Percentiles rank a stretch among this genome's conserved stretches.
phyloP scores from a whole-genome alignment of 2,113 vertebrate species.

The Probosciger aterrimus region DNA sequence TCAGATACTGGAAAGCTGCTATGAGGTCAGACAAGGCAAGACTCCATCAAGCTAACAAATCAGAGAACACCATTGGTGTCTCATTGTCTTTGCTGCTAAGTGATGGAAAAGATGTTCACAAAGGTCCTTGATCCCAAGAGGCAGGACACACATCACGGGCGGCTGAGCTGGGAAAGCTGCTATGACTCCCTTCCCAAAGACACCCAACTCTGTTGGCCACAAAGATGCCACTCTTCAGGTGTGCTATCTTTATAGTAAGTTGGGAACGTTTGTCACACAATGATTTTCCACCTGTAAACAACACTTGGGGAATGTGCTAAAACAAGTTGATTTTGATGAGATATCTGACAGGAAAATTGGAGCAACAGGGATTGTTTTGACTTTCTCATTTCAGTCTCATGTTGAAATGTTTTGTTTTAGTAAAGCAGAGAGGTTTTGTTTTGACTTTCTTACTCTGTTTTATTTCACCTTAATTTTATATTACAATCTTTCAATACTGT shows the following conservation, averaged over 20 bases:
- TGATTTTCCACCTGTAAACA: neutral
- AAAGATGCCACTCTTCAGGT: neutral
- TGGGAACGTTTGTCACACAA: neutral
- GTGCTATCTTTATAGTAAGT: neutral
- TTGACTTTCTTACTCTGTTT: constrained; percentile 22
- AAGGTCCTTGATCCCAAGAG: neutral
- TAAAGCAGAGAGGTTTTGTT: neutral
- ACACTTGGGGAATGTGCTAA: neutral
- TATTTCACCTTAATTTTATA: constrained; percentile 7
- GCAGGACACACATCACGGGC: rapidly evolving
- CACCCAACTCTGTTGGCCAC: neutral
- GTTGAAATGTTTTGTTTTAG: neutral
- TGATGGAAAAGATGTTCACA: neutral
- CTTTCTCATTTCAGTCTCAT: neutral
- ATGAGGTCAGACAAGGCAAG: neutral
- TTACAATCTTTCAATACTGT: neutral
- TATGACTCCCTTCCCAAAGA: neutral
- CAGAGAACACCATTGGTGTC: neutral
- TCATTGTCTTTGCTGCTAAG: neutral
- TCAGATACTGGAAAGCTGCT: neutral
- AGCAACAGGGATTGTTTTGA: neutral
- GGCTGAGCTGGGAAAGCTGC: neutral
- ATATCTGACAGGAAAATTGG: neutral
- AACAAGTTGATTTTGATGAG: neutral
- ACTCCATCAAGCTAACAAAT: neutral